Evolutionary conservation across 2,797 vertebrate genomes (phyloP).

Genomic region (Anniella stebbinsi): DNA sequence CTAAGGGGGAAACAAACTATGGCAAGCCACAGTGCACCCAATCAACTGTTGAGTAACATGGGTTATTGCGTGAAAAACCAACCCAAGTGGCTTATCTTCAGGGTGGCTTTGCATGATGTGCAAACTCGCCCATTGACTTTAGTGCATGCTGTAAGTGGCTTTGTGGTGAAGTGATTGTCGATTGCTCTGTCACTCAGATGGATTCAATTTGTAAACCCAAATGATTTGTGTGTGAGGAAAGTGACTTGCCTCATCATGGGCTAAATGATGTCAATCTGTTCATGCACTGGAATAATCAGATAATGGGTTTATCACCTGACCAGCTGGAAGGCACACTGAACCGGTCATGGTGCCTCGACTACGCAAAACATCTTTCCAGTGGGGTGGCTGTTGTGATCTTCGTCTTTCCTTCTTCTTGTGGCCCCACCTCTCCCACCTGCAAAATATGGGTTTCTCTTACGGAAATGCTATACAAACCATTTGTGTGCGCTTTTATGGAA

Average conservation of each 20-base stretch:
- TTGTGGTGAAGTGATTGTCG: neutral
- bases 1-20: no score
- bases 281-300: neutral
- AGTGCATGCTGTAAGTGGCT: neutral
- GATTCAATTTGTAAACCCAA: neutral
- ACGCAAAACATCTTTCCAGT: neutral
- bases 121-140: no score
- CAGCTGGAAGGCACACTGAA: neutral
- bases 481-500: no score
- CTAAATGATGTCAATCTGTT: neutral
- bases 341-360: neutral
- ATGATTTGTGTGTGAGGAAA: neutral
- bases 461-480: no score
- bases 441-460: no score
- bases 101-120: neutral
- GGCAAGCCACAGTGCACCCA: no score
- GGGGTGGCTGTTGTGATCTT: neutral
- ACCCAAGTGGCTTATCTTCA: no score
- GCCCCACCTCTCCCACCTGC: no score
- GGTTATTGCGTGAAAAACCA: no score
- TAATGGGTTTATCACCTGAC: neutral
- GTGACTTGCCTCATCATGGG: neutral
- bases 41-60: no score
- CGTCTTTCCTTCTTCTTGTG: no score
- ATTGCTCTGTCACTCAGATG: neutral